These are phyloP conservation scores for Rutilus rutilus DNA, from an alignment of 2,113 vertebrate genomes.

Conservation along the genomic window DNA sequence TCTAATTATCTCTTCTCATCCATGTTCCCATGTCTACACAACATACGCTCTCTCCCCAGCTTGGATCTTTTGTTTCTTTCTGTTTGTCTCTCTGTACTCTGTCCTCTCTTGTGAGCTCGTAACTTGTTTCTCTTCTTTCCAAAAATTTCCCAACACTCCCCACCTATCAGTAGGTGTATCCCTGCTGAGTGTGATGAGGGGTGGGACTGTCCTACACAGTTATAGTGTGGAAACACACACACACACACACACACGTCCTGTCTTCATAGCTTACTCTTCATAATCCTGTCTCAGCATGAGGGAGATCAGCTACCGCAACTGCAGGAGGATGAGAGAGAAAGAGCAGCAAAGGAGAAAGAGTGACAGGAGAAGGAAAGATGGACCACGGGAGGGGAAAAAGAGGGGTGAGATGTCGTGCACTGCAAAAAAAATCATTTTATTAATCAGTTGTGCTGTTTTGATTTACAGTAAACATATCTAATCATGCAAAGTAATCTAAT, in stretches of 20 bases:
- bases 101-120: neutral
- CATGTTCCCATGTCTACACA: slow-evolving; percentile 16
- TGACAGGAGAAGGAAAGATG: neutral
- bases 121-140: slow-evolving; percentile 6
- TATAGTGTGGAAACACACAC: slow-evolving; percentile 38
- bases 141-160: neutral
- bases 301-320: slow-evolving; percentile 49
- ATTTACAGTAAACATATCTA: neutral
- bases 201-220: slow-evolving; percentile 53
- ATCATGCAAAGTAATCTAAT: neutral
- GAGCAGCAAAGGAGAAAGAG: slow-evolving; percentile 20
- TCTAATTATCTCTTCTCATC: slow-evolving; percentile 39
- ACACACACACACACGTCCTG: slow-evolving; percentile 30
- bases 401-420: slow-evolving; percentile 22
- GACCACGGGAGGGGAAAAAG: slow-evolving; percentile 10
- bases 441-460: neutral
- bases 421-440: neutral
- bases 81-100: neutral
- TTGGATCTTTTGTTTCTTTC: neutral
- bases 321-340: slow-evolving; percentile 45
- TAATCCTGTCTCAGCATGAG: slow-evolving; percentile 56
- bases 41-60: neutral
- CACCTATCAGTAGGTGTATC: slow-evolving; percentile 56
- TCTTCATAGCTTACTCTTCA: slow-evolving; percentile 43
- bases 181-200: slow-evolving; percentile 52